These are phyloP conservation scores for Sakesphorus luctuosus DNA, from an alignment of 2,113 vertebrate genomes.

Conservation along the genomic window DNA sequence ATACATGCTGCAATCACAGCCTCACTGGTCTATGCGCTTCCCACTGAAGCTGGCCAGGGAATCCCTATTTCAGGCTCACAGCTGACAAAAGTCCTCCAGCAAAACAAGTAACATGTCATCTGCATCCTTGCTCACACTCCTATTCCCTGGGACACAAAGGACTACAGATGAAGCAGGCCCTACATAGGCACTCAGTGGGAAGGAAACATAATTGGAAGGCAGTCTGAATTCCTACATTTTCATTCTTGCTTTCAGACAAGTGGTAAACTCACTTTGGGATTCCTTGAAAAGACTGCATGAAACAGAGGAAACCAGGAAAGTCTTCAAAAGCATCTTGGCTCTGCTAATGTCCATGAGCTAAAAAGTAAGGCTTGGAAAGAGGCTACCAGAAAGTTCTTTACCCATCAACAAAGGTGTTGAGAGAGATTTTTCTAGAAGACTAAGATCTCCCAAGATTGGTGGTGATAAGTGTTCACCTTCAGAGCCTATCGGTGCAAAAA, in stretches of 20 bases:
- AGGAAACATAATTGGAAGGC: neutral
- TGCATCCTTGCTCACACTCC: neutral
- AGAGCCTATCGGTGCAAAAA: neutral
- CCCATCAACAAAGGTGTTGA: neutral
- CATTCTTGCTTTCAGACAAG: neutral
- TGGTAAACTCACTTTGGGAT: neutral
- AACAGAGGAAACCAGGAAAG: conserved; percentile 24
- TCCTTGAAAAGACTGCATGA: neutral
- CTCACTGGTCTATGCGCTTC: neutral
- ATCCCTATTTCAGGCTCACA: neutral
- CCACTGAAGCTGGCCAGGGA: neutral
- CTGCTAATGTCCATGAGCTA: neutral
- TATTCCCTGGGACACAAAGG: neutral
- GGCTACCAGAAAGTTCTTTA: neutral
- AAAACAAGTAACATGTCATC: neutral
- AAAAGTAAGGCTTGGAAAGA: neutral
- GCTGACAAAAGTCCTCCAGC: neutral
- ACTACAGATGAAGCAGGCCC: neutral
- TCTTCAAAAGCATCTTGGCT: neutral
- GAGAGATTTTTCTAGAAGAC: neutral
- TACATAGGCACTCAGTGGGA: neutral
- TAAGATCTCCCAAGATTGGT: neutral
- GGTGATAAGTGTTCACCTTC: neutral
- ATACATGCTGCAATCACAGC: neutral
- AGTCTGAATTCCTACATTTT: neutral